Conservation (phyloP, 2,888 invertebrate species). For the Pristionchus entomophagus region DNA sequence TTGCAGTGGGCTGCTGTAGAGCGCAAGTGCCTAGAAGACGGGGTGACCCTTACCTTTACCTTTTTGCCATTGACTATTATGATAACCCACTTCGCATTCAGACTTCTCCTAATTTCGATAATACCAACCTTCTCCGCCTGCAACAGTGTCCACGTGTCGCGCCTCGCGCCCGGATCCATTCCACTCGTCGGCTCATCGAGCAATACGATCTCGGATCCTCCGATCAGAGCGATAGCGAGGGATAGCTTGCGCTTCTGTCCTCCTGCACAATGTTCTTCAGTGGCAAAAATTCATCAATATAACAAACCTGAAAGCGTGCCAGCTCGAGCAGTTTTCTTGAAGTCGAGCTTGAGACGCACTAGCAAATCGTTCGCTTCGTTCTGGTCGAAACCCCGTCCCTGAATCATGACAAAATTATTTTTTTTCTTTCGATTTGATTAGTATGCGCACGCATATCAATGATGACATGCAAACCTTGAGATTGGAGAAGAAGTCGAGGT, state of each 20-base stretch:
- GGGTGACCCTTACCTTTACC: no score
- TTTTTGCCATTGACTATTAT: no score
- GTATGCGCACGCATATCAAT: neutral
- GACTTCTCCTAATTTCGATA: no score
- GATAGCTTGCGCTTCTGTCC: slow-evolving; percentile 87
- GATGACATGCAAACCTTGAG: slow-evolving; percentile 49
- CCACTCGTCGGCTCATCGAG: slow-evolving; percentile 75
- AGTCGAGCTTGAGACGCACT: slow-evolving; percentile 82
- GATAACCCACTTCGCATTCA: no score
- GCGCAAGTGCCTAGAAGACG: no score
- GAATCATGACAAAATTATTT: neutral
- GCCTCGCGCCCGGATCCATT: slow-evolving; percentile 77
- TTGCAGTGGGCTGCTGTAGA: no score
- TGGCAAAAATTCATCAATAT: neutral
- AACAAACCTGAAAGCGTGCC: slow-evolving; percentile 80
- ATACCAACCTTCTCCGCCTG: slow-evolving; percentile 79
- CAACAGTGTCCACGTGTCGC: slow-evolving; percentile 85
- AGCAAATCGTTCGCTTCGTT: slow-evolving; percentile 83
- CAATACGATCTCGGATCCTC: slow-evolving; percentile 81
- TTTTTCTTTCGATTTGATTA: neutral
- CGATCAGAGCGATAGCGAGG: slow-evolving; percentile 86
- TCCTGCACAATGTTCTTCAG: slow-evolving; percentile 48
- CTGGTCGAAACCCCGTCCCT: slow-evolving; percentile 80
- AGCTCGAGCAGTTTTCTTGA: slow-evolving; percentile 81
- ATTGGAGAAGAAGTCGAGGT: slow-evolving; percentile 87